Evolutionary conservation across 2,113 vertebrate species (phyloP).

Genomic region (Oreotrochilus melanogaster): DNA sequence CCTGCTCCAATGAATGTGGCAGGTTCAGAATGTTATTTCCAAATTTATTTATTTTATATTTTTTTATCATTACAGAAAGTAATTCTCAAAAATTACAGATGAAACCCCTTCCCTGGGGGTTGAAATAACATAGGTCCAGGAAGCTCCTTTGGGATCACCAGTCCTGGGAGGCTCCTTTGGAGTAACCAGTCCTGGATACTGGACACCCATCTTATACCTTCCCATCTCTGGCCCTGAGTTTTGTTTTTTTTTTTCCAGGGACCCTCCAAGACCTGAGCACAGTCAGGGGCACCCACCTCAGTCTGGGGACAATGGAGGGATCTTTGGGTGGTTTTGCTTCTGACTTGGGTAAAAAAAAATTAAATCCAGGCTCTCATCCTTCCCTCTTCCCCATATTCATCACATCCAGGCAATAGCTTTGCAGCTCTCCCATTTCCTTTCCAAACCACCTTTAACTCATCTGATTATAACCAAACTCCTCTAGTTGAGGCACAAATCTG

Average conservation of each 20-base stretch:
- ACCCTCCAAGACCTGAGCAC: neutral
- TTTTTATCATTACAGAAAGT: neutral
- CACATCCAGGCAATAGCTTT: neutral
- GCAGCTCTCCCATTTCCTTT: neutral
- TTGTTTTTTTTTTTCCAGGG: neutral
- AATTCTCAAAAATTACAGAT: neutral
- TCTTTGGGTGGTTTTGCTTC: neutral
- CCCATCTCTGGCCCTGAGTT: neutral
- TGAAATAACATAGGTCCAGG: rapidly evolving
- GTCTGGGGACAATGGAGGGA: neutral
- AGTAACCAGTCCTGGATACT: neutral
- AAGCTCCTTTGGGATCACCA: neutral
- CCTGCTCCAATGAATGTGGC: neutral
- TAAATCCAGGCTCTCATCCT: neutral
- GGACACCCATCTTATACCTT: neutral
- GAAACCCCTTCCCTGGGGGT: neutral
- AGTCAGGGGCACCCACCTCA: rapidly evolving
- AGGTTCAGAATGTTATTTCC: neutral
- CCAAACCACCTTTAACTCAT: neutral
- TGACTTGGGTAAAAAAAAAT: neutral
- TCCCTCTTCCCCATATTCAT: neutral
- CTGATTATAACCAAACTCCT: rapidly evolving
- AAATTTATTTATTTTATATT: neutral
- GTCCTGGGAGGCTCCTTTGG: neutral
- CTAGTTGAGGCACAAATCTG: neutral